phyloP scores from a whole-genome alignment of 1,140 invertebrate genomes.

The Penaeus indicus region DNA sequence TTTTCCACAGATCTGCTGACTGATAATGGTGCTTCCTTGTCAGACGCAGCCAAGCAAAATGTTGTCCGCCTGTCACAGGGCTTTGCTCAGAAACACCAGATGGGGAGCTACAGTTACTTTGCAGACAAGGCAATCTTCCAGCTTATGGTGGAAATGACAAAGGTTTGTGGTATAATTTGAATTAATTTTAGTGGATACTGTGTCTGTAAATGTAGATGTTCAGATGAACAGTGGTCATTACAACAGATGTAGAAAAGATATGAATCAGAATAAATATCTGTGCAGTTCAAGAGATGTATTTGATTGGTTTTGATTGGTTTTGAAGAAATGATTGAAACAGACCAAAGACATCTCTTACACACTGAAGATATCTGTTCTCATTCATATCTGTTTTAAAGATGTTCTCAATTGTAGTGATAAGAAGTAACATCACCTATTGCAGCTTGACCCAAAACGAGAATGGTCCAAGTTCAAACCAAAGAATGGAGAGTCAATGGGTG shows the following conservation, averaged over 20 bases:
- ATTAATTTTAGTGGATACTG: neutral
- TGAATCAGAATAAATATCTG: too few species aligned
- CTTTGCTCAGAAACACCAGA: slow-evolving; percentile 2
- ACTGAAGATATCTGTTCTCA: too few species aligned
- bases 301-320: too few species aligned
- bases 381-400: neutral
- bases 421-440: neutral
- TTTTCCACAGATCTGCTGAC: too few species aligned
- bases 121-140: slow-evolving; percentile 9
- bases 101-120: slow-evolving; percentile 20
- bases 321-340: too few species aligned
- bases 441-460: slow-evolving; percentile 44
- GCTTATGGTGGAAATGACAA: slow-evolving; percentile 28
- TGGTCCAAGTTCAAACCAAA: slow-evolving; percentile 19
- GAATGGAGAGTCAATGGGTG: neutral
- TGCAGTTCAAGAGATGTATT: too few species aligned
- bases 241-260: too few species aligned
- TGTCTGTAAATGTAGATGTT: neutral
- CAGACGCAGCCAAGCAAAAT: too few species aligned
- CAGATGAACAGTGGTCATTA: neutral
- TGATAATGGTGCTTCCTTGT: too few species aligned
- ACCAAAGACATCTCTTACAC: too few species aligned
- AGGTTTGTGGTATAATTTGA: slow-evolving; percentile 16
- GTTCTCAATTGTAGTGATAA: neutral
- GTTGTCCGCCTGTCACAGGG: neutral